Conservation (phyloP, 2,113 vertebrate species). For the Prionailurus viverrinus region DNA sequence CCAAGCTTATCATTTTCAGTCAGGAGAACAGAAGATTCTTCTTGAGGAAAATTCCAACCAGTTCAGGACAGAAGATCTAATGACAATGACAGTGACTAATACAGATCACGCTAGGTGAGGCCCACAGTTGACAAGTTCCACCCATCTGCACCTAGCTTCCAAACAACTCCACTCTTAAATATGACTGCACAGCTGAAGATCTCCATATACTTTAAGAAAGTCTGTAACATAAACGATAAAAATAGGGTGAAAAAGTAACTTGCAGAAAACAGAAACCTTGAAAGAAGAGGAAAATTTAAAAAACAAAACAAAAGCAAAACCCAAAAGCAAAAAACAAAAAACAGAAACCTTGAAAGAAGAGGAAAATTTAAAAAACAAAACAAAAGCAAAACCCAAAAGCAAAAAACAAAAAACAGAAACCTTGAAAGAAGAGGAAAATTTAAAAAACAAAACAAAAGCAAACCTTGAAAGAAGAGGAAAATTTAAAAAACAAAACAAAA, state of each 20-base stretch:
- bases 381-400: no score
- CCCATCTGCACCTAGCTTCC: not conserved
- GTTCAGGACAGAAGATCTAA: conserved; percentile 19
- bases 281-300: not conserved
- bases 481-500: not conserved
- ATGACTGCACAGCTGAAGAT: not conserved
- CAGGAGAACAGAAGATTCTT: not conserved
- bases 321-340: no score
- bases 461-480: not conserved
- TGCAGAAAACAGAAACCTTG: not conserved
- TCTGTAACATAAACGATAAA: not conserved
- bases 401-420: no score
- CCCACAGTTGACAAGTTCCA: not conserved
- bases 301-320: not conserved
- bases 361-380: no score
- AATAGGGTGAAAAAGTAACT: not conserved
- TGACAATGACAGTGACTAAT: not conserved
- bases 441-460: no score
- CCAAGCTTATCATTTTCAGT: not conserved
- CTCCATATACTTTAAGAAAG: not conserved
- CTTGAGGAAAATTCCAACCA: not conserved
- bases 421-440: no score
- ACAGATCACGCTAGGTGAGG: not conserved
- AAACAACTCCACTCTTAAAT: not conserved
- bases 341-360: no score